Evolutionary conservation across 1,140 invertebrate species (phyloP).

Genomic region (Pygmarrhopalites habei): DNA sequence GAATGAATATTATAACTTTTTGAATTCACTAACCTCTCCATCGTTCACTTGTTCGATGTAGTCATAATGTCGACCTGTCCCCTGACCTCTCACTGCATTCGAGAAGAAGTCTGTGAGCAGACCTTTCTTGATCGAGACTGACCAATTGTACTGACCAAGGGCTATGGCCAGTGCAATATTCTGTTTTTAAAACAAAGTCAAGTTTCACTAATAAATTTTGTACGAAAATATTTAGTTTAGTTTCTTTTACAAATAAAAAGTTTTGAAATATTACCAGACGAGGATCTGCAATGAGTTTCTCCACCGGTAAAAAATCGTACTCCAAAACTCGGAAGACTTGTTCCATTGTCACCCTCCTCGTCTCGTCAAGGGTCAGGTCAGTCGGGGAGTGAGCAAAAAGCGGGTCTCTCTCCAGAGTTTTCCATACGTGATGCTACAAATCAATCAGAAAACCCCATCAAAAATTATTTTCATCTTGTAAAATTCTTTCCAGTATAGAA

Average conservation of each 20-base stretch:
- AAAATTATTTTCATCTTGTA: too few relatives aligned
- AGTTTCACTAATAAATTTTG: too few relatives aligned
- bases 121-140: conserved; percentile 46
- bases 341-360: conserved; percentile 45
- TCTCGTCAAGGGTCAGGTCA: conserved; percentile 56
- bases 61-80: conserved; percentile 47
- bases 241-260: neutral
- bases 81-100: conserved; percentile 41
- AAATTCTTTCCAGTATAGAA: too few relatives aligned
- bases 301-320: conserved; percentile 47
- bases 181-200: neutral
- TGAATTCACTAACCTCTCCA: conserved; percentile 29
- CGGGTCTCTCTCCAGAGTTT: conserved; percentile 50
- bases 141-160: conserved; percentile 52
- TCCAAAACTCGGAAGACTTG: conserved; percentile 47
- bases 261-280: conserved; percentile 30
- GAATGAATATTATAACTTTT: neutral
- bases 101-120: conserved; percentile 42
- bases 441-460: too few relatives aligned
- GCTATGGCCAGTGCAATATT: conserved; percentile 30
- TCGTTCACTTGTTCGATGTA: conserved; percentile 41
- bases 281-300: conserved; percentile 48
- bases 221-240: too few relatives aligned
- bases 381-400: conserved; percentile 46
- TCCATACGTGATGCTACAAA: conserved; percentile 51